Evolutionary conservation across 2,888 invertebrate genomes (phyloP).

Genomic region (Mythimna ferrago): DNA sequence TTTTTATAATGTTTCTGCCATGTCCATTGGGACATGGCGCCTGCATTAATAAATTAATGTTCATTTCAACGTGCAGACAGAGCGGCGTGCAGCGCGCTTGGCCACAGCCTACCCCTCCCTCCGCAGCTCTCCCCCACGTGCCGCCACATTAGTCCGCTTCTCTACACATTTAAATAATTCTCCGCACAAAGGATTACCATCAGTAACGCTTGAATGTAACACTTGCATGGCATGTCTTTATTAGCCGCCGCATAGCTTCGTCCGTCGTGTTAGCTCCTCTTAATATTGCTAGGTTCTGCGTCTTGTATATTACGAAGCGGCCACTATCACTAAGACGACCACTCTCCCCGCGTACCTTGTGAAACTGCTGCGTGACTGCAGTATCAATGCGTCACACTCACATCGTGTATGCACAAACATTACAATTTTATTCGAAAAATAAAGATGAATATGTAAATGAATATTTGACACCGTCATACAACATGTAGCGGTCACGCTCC

Average conservation of each 20-base stretch:
- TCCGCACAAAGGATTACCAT: background rate
- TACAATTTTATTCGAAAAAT: conserved; percentile 25
- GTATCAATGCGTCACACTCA: conserved; percentile 24
- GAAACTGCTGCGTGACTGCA: conserved; percentile 3
- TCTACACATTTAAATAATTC: conserved; percentile 14
- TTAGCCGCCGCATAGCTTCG: background rate
- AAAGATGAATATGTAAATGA: conserved; percentile 45
- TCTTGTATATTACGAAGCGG: background rate
- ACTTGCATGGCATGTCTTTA: background rate
- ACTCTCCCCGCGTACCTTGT: no score
- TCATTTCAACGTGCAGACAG: no score
- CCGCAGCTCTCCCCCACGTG: no score
- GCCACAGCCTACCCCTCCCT: no score
- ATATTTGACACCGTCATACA: conserved; percentile 36
- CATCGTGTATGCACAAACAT: conserved; percentile 16
- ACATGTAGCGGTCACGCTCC: conserved; percentile 25
- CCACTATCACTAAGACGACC: background rate
- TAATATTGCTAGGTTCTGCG: background rate
- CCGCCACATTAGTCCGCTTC: background rate
- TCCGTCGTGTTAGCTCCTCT: background rate
- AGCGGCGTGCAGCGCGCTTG: no score
- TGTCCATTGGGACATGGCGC: no score
- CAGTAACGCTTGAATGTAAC: background rate
- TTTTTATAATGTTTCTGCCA: background rate
- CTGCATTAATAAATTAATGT: no score